Evolutionary conservation across 2,888 invertebrate species (phyloP), one percentile per base, ranked within the genome.

Genomic region (Steinernema hermaphroditum): DNA sequence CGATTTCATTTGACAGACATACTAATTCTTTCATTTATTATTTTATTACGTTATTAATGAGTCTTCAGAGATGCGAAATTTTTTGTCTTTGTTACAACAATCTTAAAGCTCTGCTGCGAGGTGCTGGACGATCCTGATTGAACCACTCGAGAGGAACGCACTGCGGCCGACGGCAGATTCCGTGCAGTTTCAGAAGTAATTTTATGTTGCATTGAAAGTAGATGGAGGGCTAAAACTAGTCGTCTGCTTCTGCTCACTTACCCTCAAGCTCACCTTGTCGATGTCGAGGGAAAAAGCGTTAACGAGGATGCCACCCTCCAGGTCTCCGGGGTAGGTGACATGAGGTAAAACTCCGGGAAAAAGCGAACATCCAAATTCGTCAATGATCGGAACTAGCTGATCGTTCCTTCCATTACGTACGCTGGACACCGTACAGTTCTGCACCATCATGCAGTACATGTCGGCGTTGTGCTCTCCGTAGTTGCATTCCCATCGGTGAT

Each of bases 391-490:
- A 9, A 85, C 79, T 74, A 78, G 62, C 27, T 68, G 19, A 8
- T 71, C 41, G n/a, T 46, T 43, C 16, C n/a, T 49, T 29, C 54
- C 68, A 16, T 76, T 73, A n/a, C 73, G 68, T 27, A 54, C 29
- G 73, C 75, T 76, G 12, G 82, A 77, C 24, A 86, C 83, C 14
- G 82, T 82, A 72, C 86, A 86, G 74, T 82, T 83, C 73, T 84
- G 78, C 32, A 86, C 86, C 77, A 85, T 78, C 57, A 86, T 80
- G 76, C 86, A 86, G 75, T 84, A 86, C 43, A 85, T 69, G 44
- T 76, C 75, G 22, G 76, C 77, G 14, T 72, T 73, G 14, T 54
- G 46, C 6, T 70, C 75, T 0, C 77, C 77, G 54, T 82, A 79
- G 54, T 76, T 70, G 71, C 86, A 86, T 22, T 76, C 72, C 86